Evolutionary conservation across 2,888 invertebrate genomes (phyloP), one percentile per base, ranked within the genome.

Genomic region (Danaus chrysippus): DNA sequence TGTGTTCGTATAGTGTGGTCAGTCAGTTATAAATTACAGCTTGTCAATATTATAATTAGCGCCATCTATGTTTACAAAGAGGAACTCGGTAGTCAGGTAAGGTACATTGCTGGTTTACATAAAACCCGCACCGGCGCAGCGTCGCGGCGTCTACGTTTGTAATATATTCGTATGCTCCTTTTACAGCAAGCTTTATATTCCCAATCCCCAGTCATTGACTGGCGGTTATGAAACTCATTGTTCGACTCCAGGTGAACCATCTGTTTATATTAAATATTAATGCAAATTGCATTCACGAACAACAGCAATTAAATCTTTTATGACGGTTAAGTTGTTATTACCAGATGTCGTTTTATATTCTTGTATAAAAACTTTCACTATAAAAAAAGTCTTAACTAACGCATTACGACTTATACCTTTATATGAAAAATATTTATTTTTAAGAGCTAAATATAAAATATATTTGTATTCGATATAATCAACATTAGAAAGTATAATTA

Each of bases 1-100:
- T 34, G 23, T 34, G 23, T 5, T 34, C 6, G 13, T 13, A 11
- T 15, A 46, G 10, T 46, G 15, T 13, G 46, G 6, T 34, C 34
- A 19, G 1, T 13, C 10, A 52, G n/a, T 19, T 34, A 23, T 58
- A 55, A 58, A 19, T 5, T 10, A 15, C 3, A 43, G 58, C 42
- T 23, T 3, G 19, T 8, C 23, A 15, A 6, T 53, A 17, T 61
- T 54, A 41, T 44, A 62, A 19, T 67, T 61, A 72, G 69, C 88
- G 88, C 88, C 88, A 88, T 85, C 89, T 89, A 72, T 77, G 68
- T 46, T 62, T 17, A 44, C 9, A 17, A 44, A 57, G 73, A 68
- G 72, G 82, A 87, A 89, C 87, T 82, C 70, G 69, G 75, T 82
- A 73, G 72, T 62, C 65, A 49, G 34, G 53, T 53, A 65, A 54